phyloP scores from a whole-genome alignment of 2,888 invertebrate species.

The Stenurella melanura region DNA sequence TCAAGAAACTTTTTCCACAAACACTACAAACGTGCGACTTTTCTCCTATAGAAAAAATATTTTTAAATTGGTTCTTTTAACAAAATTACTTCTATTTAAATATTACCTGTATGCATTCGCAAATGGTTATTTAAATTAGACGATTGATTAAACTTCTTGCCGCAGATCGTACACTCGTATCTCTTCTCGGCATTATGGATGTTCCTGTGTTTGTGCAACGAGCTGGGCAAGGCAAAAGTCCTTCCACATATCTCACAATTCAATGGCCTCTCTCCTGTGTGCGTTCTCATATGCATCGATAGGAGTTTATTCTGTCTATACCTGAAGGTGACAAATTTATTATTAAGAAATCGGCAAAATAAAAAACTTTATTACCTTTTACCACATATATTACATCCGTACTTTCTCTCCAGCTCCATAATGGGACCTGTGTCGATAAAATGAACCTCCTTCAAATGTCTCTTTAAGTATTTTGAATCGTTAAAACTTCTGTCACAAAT shows the following conservation, averaged over 20 bases:
- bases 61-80: not conserved
- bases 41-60: slow-evolving; percentile 60
- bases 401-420: slow-evolving; percentile 64
- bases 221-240: slow-evolving; percentile 69
- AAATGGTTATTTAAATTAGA: slow-evolving; percentile 69
- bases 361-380: slow-evolving; percentile 64
- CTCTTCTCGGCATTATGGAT: slow-evolving; percentile 67
- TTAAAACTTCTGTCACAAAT: slow-evolving; percentile 67
- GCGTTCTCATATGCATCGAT: slow-evolving; percentile 68
- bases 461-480: slow-evolving; percentile 66
- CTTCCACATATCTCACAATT: slow-evolving; percentile 70
- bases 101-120: slow-evolving; percentile 67
- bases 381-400: slow-evolving; percentile 69
- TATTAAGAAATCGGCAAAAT: too few species aligned
- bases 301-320: slow-evolving; percentile 69
- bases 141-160: slow-evolving; percentile 68
- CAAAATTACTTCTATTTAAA: not conserved
- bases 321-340: slow-evolving; percentile 54
- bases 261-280: slow-evolving; percentile 70
- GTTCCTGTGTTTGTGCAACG: slow-evolving; percentile 69
- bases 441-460: slow-evolving; percentile 66
- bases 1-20: slow-evolving; percentile 68
- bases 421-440: slow-evolving; percentile 58
- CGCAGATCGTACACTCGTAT: slow-evolving; percentile 68
- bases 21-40: slow-evolving; percentile 68